Evolutionary conservation across 2,113 vertebrate genomes (phyloP).

Genomic region (Delphinapterus leucas): DNA sequence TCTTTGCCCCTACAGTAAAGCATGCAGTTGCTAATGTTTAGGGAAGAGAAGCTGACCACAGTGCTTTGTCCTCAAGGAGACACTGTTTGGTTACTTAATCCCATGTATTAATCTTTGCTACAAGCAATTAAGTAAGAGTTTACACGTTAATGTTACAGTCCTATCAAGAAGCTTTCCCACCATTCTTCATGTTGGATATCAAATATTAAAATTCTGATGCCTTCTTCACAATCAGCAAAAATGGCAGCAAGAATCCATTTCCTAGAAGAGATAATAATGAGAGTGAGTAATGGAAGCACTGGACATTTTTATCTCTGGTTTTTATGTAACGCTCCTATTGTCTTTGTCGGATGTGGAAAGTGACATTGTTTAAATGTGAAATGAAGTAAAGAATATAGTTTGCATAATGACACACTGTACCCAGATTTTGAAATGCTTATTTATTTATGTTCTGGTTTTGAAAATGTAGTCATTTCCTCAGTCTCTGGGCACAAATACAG

Average conservation of each 20-base stretch:
- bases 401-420: background rate
- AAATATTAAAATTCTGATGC: background rate
- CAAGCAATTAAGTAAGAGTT: background rate
- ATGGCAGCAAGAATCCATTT: background rate
- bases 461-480: slow-evolving; percentile 32
- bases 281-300: background rate
- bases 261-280: background rate
- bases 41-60: background rate
- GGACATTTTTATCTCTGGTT: background rate
- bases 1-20: background rate
- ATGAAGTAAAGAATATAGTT: background rate
- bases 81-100: background rate
- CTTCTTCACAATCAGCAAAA: background rate
- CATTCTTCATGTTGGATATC: background rate
- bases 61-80: background rate
- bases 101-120: rapidly evolving
- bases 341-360: background rate
- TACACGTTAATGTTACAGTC: background rate
- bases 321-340: background rate
- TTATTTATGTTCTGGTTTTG: slow-evolving; percentile 28
- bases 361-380: background rate
- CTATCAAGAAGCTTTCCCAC: background rate
- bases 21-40: background rate
- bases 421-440: slow-evolving; percentile 12
- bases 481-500: background rate